phyloP scores from a whole-genome alignment of 1,140 invertebrate genomes.

The Andrena cerasifolii region DNA sequence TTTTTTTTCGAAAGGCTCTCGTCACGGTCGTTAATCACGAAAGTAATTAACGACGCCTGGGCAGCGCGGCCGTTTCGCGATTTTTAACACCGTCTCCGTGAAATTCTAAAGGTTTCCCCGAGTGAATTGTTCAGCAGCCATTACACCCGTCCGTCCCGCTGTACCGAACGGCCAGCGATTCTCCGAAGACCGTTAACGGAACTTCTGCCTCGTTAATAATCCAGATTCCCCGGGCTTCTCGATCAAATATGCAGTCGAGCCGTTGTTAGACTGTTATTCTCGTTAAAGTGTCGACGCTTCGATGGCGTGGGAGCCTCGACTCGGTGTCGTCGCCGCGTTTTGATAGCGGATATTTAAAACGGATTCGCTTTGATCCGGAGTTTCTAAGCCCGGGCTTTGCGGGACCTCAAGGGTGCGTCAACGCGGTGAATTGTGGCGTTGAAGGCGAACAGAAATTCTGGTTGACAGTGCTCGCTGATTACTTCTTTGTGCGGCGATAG shows the following conservation, averaged over 20 bases:
- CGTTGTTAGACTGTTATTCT: background rate
- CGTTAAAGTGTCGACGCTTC: background rate
- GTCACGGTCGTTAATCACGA: slow-evolving; percentile 24
- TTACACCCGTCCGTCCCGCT: background rate
- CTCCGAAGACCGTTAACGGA: background rate
- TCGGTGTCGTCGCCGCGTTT: too few relatives aligned
- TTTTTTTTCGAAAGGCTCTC: background rate
- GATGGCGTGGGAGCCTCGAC: background rate
- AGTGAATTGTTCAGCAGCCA: background rate
- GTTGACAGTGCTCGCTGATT: too few relatives aligned
- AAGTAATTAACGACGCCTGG: slow-evolving; percentile 1
- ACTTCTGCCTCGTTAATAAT: slow-evolving; percentile 29
- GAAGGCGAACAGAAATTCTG: too few relatives aligned
- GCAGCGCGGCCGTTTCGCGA: background rate
- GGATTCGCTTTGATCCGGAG: too few relatives aligned
- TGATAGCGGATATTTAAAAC: too few relatives aligned
- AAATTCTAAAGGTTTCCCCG: background rate
- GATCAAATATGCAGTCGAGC: background rate
- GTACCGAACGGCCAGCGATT: too few relatives aligned
- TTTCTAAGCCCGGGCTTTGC: too few relatives aligned
- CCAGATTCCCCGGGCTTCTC: background rate
- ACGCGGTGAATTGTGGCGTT: too few relatives aligned
- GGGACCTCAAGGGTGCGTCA: too few relatives aligned
- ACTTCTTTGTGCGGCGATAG: too few relatives aligned
- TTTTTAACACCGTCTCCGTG: background rate